Conservation (phyloP, 1,140 invertebrate species). For the Diplogasteroides magnus region DNA sequence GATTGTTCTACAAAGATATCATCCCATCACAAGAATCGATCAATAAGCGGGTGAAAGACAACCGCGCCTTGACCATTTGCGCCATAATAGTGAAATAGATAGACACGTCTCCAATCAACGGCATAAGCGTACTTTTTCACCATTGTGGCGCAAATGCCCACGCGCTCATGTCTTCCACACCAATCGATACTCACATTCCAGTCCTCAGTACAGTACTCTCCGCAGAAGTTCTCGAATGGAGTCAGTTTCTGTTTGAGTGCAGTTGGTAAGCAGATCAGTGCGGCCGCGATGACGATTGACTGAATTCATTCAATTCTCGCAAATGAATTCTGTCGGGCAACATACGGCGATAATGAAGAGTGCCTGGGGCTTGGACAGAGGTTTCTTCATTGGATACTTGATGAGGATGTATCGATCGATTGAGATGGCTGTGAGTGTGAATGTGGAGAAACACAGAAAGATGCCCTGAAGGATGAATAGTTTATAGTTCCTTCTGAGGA, state of each 20-base stretch:
- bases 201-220: slow-evolving; percentile 39
- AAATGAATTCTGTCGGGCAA: background rate
- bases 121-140: no score
- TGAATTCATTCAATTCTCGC: slow-evolving; percentile 23
- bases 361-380: slow-evolving; percentile 45
- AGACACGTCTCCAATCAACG: no score
- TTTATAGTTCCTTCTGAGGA: background rate
- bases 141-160: no score
- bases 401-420: slow-evolving; percentile 52
- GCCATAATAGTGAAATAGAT: no score
- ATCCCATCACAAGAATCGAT: no score
- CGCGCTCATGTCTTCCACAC: background rate
- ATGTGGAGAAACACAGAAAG: slow-evolving; percentile 48
- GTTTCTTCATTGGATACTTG: slow-evolving; percentile 50
- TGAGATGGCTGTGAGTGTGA: slow-evolving; percentile 52
- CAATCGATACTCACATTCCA: slow-evolving; percentile 8
- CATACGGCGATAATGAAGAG: slow-evolving; percentile 43
- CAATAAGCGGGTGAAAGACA: no score
- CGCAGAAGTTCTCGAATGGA: slow-evolving; percentile 42
- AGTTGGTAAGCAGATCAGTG: slow-evolving; percentile 37
- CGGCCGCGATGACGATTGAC: slow-evolving; percentile 45
- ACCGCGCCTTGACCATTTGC: no score
- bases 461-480: slow-evolving; percentile 33
- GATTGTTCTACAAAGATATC: background rate
- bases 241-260: slow-evolving; percentile 45